Evolutionary conservation across 2,113 vertebrate genomes (phyloP), one percentile per base, ranked within the genome.

Genomic region (Brachyistius frenatus): DNA sequence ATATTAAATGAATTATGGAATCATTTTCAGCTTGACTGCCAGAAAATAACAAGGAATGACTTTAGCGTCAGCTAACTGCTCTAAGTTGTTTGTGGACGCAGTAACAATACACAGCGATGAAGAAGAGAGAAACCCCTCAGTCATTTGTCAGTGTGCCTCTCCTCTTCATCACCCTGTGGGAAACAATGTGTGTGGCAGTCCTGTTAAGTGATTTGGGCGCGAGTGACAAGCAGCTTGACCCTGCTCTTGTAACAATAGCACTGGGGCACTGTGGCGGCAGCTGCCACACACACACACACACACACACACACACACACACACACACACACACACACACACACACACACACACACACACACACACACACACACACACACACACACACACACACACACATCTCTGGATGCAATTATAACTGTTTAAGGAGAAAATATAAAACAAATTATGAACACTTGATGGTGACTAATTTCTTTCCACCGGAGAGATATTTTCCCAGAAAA

Each of bases 351-450:
- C 66, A 60, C 56, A 69, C 65, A 66, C 56, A 33, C 56, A 76
- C 73, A 53, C 71, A 37, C 63, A 16, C 55, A 67, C 61, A 70
- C 58, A 60, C 54, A 44, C 39, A 41, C 36, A 53, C 33, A 44
- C 66, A 60, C 56, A 69, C 65, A 66, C 56, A 33, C 56, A 76
- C 73, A 53, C 71, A 37, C 63, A 16, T 67, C 81, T 93, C 85
- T 84, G 88, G 83, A 86, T 85, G 79, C 87, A 90, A 93, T 93
- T 92, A 91, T 10, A 80, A 74, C 63, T 91, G 84, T 92, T 93
- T 89, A 88, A 66, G 90, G 71, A 93, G 93, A 92, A 89, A 91
- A 93, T 81, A 91, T 72, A 89, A 92, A 91, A 82, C 77, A 66
- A 84, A 89, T 92, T 76, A 90, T 66, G 10, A 73, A 87, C 88